These are phyloP conservation scores for Tachycineta bicolor DNA, from an alignment of 2,113 vertebrate genomes.

Conservation along the genomic window DNA sequence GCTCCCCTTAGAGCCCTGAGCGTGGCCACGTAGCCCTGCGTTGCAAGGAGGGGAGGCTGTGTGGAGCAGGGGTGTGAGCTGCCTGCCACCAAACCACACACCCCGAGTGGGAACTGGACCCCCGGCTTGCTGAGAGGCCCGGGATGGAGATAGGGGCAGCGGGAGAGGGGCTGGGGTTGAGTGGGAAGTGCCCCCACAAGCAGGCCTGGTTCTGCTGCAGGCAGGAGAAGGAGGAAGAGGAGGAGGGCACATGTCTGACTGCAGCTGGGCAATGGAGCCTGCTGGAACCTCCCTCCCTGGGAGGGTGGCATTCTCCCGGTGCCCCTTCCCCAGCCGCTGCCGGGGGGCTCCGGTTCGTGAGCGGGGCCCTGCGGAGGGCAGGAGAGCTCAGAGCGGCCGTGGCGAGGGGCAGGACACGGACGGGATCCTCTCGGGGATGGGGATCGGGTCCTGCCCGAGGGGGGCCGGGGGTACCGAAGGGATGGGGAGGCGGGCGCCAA, in stretches of 20 bases:
- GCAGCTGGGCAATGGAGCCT: constrained; percentile 5
- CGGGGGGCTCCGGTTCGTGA: background rate
- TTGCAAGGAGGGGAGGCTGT: background rate
- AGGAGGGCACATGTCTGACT: constrained; percentile 8
- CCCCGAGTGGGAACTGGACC: background rate
- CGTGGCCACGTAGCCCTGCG: background rate
- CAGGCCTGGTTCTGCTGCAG: background rate
- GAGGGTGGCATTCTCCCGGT: background rate
- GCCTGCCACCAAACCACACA: background rate
- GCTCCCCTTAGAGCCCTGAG: background rate
- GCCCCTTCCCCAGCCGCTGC: background rate
- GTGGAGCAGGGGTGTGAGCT: background rate
- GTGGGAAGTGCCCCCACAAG: background rate
- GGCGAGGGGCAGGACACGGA: background rate
- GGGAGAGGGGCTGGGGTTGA: background rate
- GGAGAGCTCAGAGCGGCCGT: background rate
- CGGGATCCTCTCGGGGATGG: background rate
- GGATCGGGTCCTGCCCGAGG: background rate
- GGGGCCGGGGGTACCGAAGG: too few species aligned
- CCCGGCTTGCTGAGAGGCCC: background rate
- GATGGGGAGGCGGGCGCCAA: background rate
- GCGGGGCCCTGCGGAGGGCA: background rate
- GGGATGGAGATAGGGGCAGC: background rate
- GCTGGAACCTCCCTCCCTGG: background rate
- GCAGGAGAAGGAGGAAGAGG: background rate